Base-by-base conservation (phyloP, 1,140 invertebrate species). In the Lordiphosa stackelbergi region DNA sequence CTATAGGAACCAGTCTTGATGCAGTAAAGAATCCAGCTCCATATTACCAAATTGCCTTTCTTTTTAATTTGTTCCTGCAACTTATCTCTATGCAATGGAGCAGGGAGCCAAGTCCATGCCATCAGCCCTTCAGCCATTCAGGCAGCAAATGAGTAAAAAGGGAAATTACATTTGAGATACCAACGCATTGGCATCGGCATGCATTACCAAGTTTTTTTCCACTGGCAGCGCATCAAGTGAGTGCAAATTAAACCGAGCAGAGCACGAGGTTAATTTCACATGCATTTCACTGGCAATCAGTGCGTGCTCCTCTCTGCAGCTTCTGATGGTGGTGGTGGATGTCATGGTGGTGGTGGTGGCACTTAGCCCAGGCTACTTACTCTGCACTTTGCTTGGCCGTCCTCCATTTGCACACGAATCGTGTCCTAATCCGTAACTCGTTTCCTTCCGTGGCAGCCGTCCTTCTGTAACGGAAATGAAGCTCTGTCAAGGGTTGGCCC, bases 361-460 rank as follows among this genome's bases (percentile, higher is more conserved):
- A 79, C 74, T 79, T 79, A 81, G 75, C 52, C 71, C 71, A 56
- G 70, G 78, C 74, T 79, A 79, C 74, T 79, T 81, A 81, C 62
- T 53, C 61, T 63, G 57, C 74, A 60, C 75, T 77, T 66, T 73
- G 65, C 58, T 62, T 61, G 55, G 22, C 59, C 56, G 54, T 10
- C 16, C 9, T 42, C 28, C 36, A 53, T 13, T 49, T 34, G 28
- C 53, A 53, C 53, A 54, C 56, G 54, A 66, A 55, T 66, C 65
- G 61, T 77, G 72, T 75, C 47, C 81, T 85, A 85, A 85, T 85
- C 79, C 74, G 62, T 79, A 79, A 79, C 72, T 85, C 79, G 79
- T 81, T 85, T 85, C 65, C 79, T 77, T 71, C 55, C 62, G 60
- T 69, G 68, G 43, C 51, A 62, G 35, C 54, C 31, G 47, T 40